Conservation (phyloP, 2,797 vertebrate species). For the Typhlichthys subterraneus region DNA sequence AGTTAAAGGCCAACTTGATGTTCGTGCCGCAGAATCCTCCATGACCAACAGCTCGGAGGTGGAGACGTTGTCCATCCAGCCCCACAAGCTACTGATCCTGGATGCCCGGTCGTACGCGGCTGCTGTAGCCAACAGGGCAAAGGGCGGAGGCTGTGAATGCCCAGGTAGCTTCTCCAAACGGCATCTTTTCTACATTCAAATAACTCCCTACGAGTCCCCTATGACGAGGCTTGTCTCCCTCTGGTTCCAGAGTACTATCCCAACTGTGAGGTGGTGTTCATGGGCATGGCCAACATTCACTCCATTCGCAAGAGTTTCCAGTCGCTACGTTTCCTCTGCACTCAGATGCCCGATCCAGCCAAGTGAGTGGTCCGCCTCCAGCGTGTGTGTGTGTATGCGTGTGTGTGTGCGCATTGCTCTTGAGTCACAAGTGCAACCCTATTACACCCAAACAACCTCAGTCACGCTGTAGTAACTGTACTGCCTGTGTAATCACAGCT, state of each 20-base stretch:
- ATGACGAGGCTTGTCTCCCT: constrained; percentile 3
- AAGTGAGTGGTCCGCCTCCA: constrained; percentile 81
- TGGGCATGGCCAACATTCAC: constrained; percentile 99
- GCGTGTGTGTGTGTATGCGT: neutral
- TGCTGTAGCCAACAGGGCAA: constrained; percentile 95
- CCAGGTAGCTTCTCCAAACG: constrained; percentile 81
- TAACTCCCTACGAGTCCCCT: too few relatives aligned
- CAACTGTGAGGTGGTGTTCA: constrained; percentile 98
- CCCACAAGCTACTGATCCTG: constrained; percentile 92
- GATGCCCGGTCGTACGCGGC: constrained; percentile 95
- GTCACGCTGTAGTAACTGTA: constrained; percentile 26
- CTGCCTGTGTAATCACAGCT: constrained; percentile 41
- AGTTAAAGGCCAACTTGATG: neutral
- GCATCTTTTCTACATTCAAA: neutral
- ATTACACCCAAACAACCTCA: constrained; percentile 5
- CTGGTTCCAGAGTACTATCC: constrained; percentile 91
- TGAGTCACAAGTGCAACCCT: constrained; percentile 11
- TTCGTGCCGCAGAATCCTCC: constrained; percentile 83
- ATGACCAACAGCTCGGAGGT: constrained; percentile 89
- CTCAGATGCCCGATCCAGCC: constrained; percentile 96
- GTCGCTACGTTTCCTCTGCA: constrained; percentile 93
- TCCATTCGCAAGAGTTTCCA: constrained; percentile 99
- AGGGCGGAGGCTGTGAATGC: constrained; percentile 97
- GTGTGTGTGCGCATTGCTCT: neutral
- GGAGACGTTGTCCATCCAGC: constrained; percentile 86